Evolutionary conservation across 2,888 invertebrate genomes (phyloP).

Genomic region (Hedychridium roseum): DNA sequence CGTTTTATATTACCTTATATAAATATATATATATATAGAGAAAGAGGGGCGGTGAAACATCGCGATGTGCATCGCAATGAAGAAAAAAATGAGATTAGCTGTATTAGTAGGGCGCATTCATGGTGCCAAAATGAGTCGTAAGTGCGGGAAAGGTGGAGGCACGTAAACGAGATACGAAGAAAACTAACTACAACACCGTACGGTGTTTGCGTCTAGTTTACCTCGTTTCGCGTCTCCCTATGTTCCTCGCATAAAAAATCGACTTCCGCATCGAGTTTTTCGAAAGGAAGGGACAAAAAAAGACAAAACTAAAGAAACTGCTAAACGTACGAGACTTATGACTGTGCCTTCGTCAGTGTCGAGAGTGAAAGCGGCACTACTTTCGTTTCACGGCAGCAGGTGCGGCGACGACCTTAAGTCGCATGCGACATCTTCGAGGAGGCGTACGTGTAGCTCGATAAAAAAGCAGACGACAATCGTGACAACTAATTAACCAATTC

Average conservation of each 20-base stretch:
- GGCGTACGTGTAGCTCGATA: too few relatives aligned
- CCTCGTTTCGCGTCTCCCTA: conserved; percentile 23
- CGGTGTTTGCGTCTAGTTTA: conserved; percentile 34
- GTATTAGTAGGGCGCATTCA: conserved; percentile 43
- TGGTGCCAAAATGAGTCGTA: conserved; percentile 55
- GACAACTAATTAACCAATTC: too few relatives aligned
- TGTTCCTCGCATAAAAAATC: conserved; percentile 31
- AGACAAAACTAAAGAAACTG: conserved; percentile 19
- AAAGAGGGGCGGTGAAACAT: conserved; percentile 28
- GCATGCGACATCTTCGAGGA: too few relatives aligned
- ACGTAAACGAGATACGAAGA: conserved; percentile 16
- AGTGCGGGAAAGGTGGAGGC: conserved; percentile 22
- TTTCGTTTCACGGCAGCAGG: conserved; percentile 44
- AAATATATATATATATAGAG: conserved; percentile 40
- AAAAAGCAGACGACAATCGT: too few relatives aligned
- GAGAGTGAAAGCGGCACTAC: conserved; percentile 41
- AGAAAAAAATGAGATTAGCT: conserved; percentile 20
- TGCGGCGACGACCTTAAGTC: conserved; percentile 33
- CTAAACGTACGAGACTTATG: conserved; percentile 52
- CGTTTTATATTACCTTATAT: conserved; percentile 59
- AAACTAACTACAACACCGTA: conserved; percentile 23
- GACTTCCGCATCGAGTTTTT: background rate
- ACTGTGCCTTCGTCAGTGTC: conserved; percentile 61
- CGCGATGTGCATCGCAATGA: conserved; percentile 16
- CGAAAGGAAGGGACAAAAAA: conserved; percentile 8